phyloP scores from a whole-genome alignment of 2,797 vertebrate species.

The Phoeniculus purpureus region DNA sequence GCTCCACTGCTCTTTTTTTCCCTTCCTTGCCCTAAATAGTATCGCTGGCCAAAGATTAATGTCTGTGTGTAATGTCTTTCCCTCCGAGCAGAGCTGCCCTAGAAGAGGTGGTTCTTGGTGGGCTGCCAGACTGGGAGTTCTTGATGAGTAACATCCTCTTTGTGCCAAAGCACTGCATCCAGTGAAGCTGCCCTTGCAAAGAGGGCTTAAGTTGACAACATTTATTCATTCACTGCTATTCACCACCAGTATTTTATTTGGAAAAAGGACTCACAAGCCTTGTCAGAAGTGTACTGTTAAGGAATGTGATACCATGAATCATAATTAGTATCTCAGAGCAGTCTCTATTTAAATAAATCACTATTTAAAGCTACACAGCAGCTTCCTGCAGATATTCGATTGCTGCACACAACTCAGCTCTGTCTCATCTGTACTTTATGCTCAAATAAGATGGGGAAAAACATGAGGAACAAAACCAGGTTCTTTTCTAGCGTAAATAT shows the following conservation, averaged over 20 bases:
- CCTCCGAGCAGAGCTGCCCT: not conserved
- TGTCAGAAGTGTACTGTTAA: not conserved
- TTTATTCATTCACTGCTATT: not conserved
- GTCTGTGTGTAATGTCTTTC: rapidly evolving
- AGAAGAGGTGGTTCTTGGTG: not conserved
- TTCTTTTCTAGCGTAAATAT: not conserved
- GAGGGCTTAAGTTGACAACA: not conserved
- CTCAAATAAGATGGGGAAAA: not conserved
- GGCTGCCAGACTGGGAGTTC: not conserved
- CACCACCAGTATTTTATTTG: not conserved
- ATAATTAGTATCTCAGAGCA: not conserved
- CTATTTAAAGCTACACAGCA: rapidly evolving
- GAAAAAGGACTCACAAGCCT: not conserved
- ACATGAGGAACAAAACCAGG: rapidly evolving
- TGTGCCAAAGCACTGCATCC: not conserved
- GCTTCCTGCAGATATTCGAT: not conserved
- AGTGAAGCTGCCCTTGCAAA: not conserved
- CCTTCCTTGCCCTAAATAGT: not conserved
- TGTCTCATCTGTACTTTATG: not conserved
- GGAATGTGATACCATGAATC: not conserved
- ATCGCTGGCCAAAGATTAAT: not conserved
- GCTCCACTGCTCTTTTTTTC: not conserved
- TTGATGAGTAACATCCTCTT: not conserved
- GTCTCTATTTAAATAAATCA: not conserved
- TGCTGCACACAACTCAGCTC: not conserved